Base-by-base conservation (phyloP, 1,140 invertebrate species). In the Drosophila punjabiensis region DNA sequence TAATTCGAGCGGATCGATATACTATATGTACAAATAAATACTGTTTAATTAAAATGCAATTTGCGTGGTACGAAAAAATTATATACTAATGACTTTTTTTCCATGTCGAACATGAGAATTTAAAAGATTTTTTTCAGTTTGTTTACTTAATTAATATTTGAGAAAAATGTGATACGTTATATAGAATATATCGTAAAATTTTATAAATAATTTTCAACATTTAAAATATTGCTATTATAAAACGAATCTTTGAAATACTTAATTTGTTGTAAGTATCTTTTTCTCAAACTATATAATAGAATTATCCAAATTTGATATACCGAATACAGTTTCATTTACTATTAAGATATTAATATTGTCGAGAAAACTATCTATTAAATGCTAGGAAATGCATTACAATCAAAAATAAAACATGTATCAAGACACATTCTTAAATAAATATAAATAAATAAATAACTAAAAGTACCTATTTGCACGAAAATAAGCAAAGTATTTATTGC, bases 21-120 rank as follows among this genome's bases (percentile, higher is more conserved):
- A 24, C 24, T 24, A n/a, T n/a, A n/a, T n/a, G 24, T 88, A 69
- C 80, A 87, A 83, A 88, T 88, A 88, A 87, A 87, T 88, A 56
- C 65, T 43, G 62, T 87, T 70, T 68, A 70, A 88, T 88, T 87
- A 77, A 87, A 88, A 55, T 70, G 68, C 83, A 81, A 70, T 71
- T 47, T 48, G 33, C 53, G 58, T 63, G 61, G 58, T 45, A 56
- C 32, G 13, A 8, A 28, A 20, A 18, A 37, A 16, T 24, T 5
- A 39, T 28, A 14, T 7, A 39, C 16, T 37, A 18, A 24, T 16
- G 13, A 1, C 2, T 3, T 9, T 55, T 9, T 20, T 20, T 16
- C 0, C 2, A 0, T 14, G 33, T 56, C 14, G 9, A 24, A 37
- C 5, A 10, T 1, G 7, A 6, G 18, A 20, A 35, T 33, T 33